phyloP scores from a whole-genome alignment of 2,113 vertebrate species.

The Pygoscelis adeliae region DNA sequence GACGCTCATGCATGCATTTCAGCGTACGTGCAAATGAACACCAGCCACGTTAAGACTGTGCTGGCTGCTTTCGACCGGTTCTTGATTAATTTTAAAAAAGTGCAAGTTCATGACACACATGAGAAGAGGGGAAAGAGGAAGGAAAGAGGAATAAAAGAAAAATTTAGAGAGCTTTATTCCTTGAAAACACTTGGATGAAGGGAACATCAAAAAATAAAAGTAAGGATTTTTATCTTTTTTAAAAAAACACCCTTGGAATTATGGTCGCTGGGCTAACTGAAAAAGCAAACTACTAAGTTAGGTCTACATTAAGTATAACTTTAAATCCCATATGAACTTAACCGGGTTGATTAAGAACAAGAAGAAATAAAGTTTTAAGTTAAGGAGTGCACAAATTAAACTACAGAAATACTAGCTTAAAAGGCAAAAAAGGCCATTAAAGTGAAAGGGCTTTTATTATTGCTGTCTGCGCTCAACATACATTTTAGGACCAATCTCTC shows the following conservation, averaged over 20 bases:
- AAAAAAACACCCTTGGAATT: not conserved
- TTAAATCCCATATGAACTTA: not conserved
- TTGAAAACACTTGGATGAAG: not conserved
- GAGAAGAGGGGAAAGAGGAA: not conserved
- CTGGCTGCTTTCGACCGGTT: not conserved
- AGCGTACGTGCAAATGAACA: not conserved
- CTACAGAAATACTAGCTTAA: not conserved
- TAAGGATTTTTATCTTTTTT: not conserved
- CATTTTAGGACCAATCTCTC: not conserved
- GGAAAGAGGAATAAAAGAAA: not conserved
- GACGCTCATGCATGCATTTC: not conserved
- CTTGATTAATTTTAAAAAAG: not conserved
- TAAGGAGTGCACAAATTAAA: not conserved
- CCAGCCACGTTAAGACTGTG: not conserved
- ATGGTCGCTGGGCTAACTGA: not conserved
- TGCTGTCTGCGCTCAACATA: not conserved
- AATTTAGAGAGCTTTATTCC: not conserved
- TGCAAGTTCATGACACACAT: not conserved
- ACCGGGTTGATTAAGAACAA: not conserved
- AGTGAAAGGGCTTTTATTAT: not conserved
- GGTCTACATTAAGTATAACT: not conserved
- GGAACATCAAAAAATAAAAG: not conserved
- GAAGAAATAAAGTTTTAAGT: not conserved
- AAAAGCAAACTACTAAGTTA: not conserved
- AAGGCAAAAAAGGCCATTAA: not conserved